Evolutionary conservation across 2,888 invertebrate species (phyloP).

Genomic region (Pogonocherus hispidulus): DNA sequence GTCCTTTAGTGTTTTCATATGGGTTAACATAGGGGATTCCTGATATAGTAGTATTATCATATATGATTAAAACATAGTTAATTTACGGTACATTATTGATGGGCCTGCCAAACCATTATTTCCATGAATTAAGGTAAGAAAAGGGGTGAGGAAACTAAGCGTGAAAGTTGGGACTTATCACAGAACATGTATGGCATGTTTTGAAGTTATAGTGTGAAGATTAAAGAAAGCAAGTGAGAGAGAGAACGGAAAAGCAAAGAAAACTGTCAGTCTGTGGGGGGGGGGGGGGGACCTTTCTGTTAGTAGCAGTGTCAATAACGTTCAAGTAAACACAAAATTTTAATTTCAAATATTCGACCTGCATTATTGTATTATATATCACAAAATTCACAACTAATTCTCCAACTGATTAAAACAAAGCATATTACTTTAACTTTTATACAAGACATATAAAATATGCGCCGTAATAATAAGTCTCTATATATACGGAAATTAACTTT

Average conservation of each 20-base stretch:
- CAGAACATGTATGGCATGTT: slow-evolving; percentile 57
- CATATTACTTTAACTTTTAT: slow-evolving; percentile 39
- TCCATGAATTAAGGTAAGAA: slow-evolving; percentile 11
- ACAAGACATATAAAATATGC: slow-evolving; percentile 45
- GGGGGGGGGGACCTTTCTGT: slow-evolving; percentile 9
- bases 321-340: slow-evolving; percentile 36
- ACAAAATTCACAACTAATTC: slow-evolving; percentile 48
- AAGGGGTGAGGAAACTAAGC: background rate
- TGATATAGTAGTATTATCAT: too few species aligned
- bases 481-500: slow-evolving; percentile 38
- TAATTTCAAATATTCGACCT: slow-evolving; percentile 39
- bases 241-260: slow-evolving; percentile 45
- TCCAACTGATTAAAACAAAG: slow-evolving; percentile 42
- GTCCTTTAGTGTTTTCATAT: too few species aligned
- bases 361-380: slow-evolving; percentile 45
- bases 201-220: slow-evolving; percentile 26
- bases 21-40: too few species aligned
- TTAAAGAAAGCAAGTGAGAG: slow-evolving; percentile 29
- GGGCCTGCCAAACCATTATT: background rate
- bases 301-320: slow-evolving; percentile 23
- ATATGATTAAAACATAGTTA: too few species aligned
- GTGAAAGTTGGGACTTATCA: slow-evolving; percentile 47
- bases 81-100: too few species aligned
- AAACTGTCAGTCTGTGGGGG: slow-evolving; percentile 48
- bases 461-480: slow-evolving; percentile 33